These are phyloP conservation scores for Mantis religiosa DNA, from an alignment of 2,888 invertebrate genomes.

Conservation along the genomic window DNA sequence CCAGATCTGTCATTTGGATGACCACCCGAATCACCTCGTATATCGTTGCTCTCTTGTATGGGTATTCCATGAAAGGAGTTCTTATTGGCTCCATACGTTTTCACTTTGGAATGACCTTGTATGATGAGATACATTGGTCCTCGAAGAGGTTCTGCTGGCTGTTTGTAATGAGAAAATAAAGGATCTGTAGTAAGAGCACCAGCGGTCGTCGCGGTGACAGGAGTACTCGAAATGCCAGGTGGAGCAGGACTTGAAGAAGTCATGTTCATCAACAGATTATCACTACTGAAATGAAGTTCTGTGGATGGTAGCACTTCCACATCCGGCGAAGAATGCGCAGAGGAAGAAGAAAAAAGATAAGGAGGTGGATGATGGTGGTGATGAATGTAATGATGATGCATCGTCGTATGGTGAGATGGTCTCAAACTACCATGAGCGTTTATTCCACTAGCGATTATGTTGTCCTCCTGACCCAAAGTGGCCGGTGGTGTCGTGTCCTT, in stretches of 20 bases:
- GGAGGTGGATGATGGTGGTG: background rate
- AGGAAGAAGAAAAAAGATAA: background rate
- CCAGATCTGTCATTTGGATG: constrained; percentile 12
- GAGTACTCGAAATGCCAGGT: background rate
- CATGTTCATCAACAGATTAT: background rate
- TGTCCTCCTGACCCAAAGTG: background rate
- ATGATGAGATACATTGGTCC: constrained; percentile 73
- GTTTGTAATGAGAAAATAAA: constrained; percentile 58
- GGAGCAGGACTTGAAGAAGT: background rate
- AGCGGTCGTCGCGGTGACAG: constrained; percentile 47
- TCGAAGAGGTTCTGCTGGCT: constrained; percentile 55
- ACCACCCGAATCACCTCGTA: constrained; percentile 33
- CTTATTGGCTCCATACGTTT: constrained; percentile 65
- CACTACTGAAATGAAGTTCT: background rate
- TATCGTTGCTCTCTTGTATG: constrained; percentile 52
- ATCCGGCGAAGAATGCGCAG: background rate
- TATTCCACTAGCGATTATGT: too few species aligned
- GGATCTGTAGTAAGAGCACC: constrained; percentile 57
- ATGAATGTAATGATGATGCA: background rate
- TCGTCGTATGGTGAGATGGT: background rate
- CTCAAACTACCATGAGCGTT: background rate
- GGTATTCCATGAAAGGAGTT: constrained; percentile 44
- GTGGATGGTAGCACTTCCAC: background rate
- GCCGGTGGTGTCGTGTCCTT: constrained; percentile 35
- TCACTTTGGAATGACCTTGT: constrained; percentile 81